Conservation (phyloP, 2,797 vertebrate species). For the Babyrousa celebensis region DNA sequence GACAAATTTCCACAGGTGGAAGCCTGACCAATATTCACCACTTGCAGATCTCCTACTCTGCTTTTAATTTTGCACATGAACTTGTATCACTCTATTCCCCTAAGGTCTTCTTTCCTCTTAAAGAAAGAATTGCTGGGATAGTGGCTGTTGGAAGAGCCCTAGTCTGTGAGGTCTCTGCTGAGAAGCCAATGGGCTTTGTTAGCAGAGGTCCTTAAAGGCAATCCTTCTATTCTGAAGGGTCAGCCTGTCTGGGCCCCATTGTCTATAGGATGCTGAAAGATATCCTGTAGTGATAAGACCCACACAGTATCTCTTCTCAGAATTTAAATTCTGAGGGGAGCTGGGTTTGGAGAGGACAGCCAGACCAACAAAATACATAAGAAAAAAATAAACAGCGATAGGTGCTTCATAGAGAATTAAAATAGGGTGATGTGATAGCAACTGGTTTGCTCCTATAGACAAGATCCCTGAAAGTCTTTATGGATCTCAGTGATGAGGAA, state of each 20-base stretch:
- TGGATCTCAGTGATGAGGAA: not conserved
- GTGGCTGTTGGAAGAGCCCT: not conserved
- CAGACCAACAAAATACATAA: not conserved
- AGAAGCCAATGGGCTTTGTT: not conserved
- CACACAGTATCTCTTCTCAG: not conserved
- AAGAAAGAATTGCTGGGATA: not conserved
- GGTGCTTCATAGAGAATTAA: constrained; percentile 8
- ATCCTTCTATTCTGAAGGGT: not conserved
- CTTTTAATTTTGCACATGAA: not conserved
- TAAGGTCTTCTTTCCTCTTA: not conserved
- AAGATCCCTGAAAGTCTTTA: not conserved
- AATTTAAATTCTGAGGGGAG: not conserved
- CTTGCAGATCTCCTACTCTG: not conserved
- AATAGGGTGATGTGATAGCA: not conserved
- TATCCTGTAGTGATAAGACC: not conserved
- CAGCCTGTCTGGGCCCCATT: constrained; percentile 3
- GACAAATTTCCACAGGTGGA: not conserved
- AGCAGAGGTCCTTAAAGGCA: not conserved
- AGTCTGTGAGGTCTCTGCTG: not conserved
- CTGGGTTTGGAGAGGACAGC: not conserved
- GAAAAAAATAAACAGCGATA: not conserved
- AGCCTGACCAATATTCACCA: not conserved
- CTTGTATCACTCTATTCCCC: not conserved
- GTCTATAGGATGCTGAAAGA: constrained; percentile 30
- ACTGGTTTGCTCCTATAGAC: not conserved